These are phyloP conservation scores for Chrysolina oricalcia DNA, from an alignment of 2,888 invertebrate genomes.

Conservation along the genomic window DNA sequence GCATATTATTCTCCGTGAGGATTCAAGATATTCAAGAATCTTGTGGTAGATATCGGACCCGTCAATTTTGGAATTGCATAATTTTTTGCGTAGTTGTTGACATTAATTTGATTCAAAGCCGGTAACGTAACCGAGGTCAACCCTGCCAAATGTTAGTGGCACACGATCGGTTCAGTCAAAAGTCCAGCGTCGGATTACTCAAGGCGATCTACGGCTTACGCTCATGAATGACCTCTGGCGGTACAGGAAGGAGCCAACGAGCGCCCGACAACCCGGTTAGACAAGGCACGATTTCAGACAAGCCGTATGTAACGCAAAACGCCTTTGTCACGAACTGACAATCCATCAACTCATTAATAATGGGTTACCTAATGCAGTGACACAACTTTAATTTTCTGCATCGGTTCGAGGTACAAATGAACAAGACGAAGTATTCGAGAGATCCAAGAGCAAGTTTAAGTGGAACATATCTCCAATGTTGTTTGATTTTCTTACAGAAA, in stretches of 20 bases:
- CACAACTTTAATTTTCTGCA: slow-evolving; percentile 60
- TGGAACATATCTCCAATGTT: no score
- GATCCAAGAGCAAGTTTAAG: no score
- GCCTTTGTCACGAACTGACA: slow-evolving; percentile 60
- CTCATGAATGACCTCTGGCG: slow-evolving; percentile 46
- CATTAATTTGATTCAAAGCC: not conserved
- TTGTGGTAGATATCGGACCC: not conserved
- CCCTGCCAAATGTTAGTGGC: slow-evolving; percentile 15
- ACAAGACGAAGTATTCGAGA: not conserved
- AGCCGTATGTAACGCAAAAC: slow-evolving; percentile 49
- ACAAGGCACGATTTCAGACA: slow-evolving; percentile 55
- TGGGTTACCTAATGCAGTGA: slow-evolving; percentile 66
- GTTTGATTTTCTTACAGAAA: no score
- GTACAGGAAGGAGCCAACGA: slow-evolving; percentile 43
- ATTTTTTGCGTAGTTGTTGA: not conserved
- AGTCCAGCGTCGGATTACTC: slow-evolving; percentile 17
- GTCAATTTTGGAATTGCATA: not conserved
- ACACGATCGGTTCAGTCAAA: slow-evolving; percentile 10
- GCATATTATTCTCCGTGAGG: no score
- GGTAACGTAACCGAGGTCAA: slow-evolving; percentile 3
- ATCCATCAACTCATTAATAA: slow-evolving; percentile 68
- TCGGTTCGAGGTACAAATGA: not conserved
- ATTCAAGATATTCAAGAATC: not conserved
- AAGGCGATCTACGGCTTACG: slow-evolving; percentile 20
- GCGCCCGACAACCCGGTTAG: slow-evolving; percentile 51